These are phyloP conservation scores for Lingula anatina DNA, from an alignment of 2,888 invertebrate species.

Conservation along the genomic window DNA sequence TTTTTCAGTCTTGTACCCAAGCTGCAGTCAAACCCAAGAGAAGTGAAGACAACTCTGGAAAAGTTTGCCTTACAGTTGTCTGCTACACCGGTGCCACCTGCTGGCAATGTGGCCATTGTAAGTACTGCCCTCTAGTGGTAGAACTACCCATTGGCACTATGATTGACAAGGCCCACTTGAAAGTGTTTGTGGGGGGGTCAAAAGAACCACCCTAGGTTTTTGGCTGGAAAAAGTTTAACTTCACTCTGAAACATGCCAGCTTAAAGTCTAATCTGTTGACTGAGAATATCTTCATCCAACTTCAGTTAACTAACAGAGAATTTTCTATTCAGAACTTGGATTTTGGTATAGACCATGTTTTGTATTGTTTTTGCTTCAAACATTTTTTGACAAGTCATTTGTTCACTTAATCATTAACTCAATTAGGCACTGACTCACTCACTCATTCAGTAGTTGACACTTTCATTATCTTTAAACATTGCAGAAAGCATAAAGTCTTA, in stretches of 20 bases:
- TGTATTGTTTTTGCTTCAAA: no score
- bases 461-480: no score
- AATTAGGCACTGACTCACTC: no score
- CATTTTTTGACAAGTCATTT: no score
- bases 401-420: no score
- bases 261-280: no score
- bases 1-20: conserved; percentile 30
- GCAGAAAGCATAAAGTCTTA: no score
- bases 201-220: not conserved
- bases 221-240: not conserved
- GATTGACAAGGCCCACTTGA: not conserved
- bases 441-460: no score
- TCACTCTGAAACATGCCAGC: not conserved
- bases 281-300: no score
- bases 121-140: conserved; percentile 7
- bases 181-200: not conserved
- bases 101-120: conserved; percentile 40
- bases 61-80: conserved; percentile 37
- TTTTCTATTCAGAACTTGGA: no score
- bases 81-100: conserved; percentile 40
- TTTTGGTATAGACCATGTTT: no score
- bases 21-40: conserved; percentile 27
- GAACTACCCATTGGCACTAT: not conserved
- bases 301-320: no score
- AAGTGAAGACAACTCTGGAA: conserved; percentile 30